These are phyloP conservation scores for Nowickia ferox DNA, from an alignment of 2,888 invertebrate species.

Conservation along the genomic window DNA sequence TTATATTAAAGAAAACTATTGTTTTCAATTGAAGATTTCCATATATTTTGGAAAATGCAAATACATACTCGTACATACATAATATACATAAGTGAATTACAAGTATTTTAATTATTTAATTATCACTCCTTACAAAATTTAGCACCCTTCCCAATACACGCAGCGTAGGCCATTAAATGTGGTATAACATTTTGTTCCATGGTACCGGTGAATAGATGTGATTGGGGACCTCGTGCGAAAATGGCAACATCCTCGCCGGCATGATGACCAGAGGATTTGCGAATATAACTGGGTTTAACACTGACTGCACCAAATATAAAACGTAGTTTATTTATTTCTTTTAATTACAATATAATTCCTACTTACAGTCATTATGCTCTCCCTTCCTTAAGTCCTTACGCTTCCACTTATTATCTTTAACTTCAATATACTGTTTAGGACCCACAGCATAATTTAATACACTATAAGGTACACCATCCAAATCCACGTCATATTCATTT, in stretches of 20 bases:
- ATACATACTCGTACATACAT: too few relatives aligned
- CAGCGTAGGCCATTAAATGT: conserved; percentile 88
- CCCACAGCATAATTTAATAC: conserved; percentile 91
- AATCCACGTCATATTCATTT: conserved; percentile 76
- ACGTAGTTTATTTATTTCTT: not conserved
- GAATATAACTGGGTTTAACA: conserved; percentile 77
- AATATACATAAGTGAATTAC: too few relatives aligned
- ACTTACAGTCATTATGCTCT: conserved; percentile 64
- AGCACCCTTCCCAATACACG: conserved; percentile 87
- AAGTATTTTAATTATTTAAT: not conserved
- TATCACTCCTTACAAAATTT: conserved; percentile 77
- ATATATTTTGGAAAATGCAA: too few relatives aligned
- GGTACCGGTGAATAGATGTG: conserved; percentile 90
- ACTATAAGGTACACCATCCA: conserved; percentile 84
- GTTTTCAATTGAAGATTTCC: too few relatives aligned
- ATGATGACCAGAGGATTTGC: conserved; percentile 86
- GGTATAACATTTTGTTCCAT: conserved; percentile 91
- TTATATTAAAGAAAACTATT: too few relatives aligned
- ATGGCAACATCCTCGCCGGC: conserved; percentile 91
- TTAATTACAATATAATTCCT: not conserved
- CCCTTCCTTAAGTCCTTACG: conserved; percentile 76
- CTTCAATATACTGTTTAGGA: conserved; percentile 81
- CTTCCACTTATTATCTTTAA: conserved; percentile 70
- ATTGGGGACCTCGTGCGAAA: conserved; percentile 90
- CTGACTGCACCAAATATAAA: conserved; percentile 73